phyloP scores from a whole-genome alignment of 2,113 vertebrate species.

The Lepisosteus osseus region DNA sequence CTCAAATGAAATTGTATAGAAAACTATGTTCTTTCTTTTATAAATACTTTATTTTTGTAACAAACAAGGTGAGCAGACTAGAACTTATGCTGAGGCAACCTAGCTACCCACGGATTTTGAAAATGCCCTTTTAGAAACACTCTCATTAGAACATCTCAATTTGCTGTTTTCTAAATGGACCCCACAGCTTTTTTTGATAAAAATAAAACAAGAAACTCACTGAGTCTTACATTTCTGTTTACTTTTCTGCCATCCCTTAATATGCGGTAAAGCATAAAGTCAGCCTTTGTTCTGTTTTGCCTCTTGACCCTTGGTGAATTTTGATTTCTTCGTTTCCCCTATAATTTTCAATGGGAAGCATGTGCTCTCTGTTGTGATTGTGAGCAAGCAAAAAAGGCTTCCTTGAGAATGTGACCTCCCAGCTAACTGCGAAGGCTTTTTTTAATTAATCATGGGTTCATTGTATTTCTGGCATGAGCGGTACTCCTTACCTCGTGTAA shows the following conservation, averaged over 20 bases:
- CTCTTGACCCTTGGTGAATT: background rate
- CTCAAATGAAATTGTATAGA: no score
- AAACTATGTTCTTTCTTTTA: no score
- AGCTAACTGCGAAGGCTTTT: background rate
- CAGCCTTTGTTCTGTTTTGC: background rate
- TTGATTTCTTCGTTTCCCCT: background rate
- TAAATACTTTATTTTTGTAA: no score
- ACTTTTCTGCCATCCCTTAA: background rate
- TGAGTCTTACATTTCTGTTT: background rate
- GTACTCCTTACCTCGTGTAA: slow-evolving; percentile 82
- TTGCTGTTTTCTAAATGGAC: no score
- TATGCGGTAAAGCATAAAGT: slow-evolving; percentile 1
- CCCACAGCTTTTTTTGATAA: no score
- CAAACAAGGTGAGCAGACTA: no score
- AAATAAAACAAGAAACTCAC: background rate
- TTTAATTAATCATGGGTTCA: background rate
- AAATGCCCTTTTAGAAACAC: no score
- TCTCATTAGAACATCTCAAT: no score
- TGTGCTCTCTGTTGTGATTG: background rate
- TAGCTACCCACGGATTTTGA: no score
- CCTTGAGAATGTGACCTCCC: slow-evolving; percentile 8
- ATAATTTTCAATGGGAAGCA: slow-evolving; percentile 7
- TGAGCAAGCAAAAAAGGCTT: background rate
- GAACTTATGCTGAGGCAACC: no score
- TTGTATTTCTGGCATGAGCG: background rate